Conservation (phyloP, 2,113 vertebrate genomes). For the Tachycineta bicolor region DNA sequence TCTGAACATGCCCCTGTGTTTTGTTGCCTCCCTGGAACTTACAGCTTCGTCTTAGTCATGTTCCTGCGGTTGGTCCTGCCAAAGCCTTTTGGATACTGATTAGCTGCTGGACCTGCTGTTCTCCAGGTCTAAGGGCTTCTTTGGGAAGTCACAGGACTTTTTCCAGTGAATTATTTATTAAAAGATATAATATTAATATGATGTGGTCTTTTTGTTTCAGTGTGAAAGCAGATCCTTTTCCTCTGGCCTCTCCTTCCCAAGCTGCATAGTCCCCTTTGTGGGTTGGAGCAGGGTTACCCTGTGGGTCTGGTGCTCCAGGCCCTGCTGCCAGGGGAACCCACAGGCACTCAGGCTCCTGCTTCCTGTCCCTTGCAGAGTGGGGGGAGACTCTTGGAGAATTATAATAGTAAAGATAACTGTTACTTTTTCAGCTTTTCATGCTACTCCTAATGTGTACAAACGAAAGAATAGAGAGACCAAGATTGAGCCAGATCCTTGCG, state of each 20-base stretch:
- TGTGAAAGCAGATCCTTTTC: slow-evolving; percentile 29
- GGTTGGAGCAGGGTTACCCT: background rate
- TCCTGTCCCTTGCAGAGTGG: background rate
- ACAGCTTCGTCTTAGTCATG: slow-evolving; percentile 24
- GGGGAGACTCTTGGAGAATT: background rate
- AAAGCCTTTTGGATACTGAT: background rate
- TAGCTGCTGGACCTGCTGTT: background rate
- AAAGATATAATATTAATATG: slow-evolving; percentile 10
- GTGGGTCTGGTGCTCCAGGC: background rate
- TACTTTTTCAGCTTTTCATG: slow-evolving; percentile 89
- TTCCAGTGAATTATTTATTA: slow-evolving; percentile 52
- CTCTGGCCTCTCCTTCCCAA: background rate
- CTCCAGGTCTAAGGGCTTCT: slow-evolving; percentile 10
- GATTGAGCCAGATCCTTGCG: slow-evolving; percentile 93
- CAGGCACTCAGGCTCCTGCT: background rate
- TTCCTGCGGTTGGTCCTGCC: background rate
- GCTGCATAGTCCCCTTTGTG: fast-evolving
- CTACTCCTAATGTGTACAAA: slow-evolving; percentile 96
- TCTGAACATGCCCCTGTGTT: slow-evolving; percentile 24
- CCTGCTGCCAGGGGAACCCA: background rate
- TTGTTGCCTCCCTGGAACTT: slow-evolving; percentile 41
- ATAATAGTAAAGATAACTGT: slow-evolving; percentile 11
- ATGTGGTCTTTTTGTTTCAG: slow-evolving; percentile 21
- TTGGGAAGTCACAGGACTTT: slow-evolving; percentile 42
- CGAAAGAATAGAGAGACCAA: slow-evolving; percentile 95